phyloP scores from a whole-genome alignment of 2,113 vertebrate species.

The Myiozetetes cayanensis region DNA sequence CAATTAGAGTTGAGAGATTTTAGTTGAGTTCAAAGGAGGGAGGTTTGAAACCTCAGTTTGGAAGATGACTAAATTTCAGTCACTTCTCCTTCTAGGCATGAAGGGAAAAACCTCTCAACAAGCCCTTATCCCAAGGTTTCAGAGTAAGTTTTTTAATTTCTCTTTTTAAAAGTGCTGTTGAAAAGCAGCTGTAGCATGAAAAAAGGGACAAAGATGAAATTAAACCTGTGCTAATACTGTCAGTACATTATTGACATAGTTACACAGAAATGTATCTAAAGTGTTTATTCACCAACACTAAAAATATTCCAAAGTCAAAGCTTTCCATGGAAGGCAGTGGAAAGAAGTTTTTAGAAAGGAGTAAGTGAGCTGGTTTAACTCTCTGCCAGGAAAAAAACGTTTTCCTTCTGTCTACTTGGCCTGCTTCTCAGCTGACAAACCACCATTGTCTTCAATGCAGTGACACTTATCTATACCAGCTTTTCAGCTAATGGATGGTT shows the following conservation, averaged over 20 bases:
- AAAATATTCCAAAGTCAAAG: neutral
- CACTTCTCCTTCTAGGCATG: neutral
- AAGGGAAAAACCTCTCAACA: neutral
- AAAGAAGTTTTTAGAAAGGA: conserved; percentile 6
- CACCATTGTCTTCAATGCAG: conserved; percentile 46
- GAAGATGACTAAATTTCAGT: neutral
- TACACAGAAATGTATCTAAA: neutral
- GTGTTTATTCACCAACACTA: neutral
- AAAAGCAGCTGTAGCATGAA: neutral
- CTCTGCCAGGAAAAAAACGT: neutral
- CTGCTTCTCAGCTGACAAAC: conserved; percentile 43
- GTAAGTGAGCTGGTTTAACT: neutral
- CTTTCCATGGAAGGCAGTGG: neutral
- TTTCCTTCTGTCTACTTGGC: conserved; percentile 30
- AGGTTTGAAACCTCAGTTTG: neutral
- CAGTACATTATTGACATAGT: neutral
- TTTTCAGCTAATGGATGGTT: conserved; percentile 46
- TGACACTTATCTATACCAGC: conserved; percentile 58
- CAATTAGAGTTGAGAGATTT: neutral
- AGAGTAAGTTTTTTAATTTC: neutral
- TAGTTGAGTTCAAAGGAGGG: neutral
- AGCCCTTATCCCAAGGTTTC: neutral
- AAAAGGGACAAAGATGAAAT: neutral
- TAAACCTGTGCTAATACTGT: neutral
- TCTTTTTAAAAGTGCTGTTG: neutral